A percentile compares a stretch with the other conserved stretches of the same genome.
Conservation (phyloP, 2,888 invertebrate genomes). For the Plemyria rubiginata region DNA sequence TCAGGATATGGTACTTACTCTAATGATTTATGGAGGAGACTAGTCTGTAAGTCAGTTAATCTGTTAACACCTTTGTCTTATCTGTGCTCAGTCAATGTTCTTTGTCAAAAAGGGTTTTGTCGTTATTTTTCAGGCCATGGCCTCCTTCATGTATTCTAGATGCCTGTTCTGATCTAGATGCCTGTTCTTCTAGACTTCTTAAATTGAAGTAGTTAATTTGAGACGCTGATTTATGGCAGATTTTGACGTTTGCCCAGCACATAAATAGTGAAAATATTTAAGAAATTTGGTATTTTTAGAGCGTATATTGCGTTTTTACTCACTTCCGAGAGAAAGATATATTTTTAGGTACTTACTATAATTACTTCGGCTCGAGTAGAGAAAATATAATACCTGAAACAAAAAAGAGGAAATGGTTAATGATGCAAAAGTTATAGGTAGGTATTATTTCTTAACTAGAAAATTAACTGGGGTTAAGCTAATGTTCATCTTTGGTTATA, state of each 20-base stretch:
- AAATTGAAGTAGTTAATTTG: too few species aligned
- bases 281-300: too few species aligned
- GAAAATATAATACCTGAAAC: conserved; percentile 18
- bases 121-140: not conserved
- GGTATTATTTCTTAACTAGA: too few species aligned
- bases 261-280: too few species aligned
- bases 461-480: too few species aligned
- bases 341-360: not conserved
- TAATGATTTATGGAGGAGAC: conserved; percentile 27
- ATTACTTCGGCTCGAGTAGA: not conserved
- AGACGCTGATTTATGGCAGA: too few species aligned
- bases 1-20: conserved; percentile 28
- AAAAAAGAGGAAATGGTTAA: conserved; percentile 8
- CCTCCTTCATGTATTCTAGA: not conserved
- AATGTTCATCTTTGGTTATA: too few species aligned
- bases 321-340: too few species aligned
- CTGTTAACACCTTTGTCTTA: conserved; percentile 31
- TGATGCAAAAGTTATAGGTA: not conserved
- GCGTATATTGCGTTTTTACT: too few species aligned
- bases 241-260: too few species aligned
- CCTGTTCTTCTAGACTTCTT: too few species aligned
- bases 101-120: not conserved
- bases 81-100: conserved; percentile 16
- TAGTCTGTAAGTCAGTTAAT: conserved; percentile 25
- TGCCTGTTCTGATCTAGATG: too few species aligned